These are phyloP conservation scores for Nothobranchius furzeri DNA, from an alignment of 2,113 vertebrate genomes.

Conservation along the genomic window DNA sequence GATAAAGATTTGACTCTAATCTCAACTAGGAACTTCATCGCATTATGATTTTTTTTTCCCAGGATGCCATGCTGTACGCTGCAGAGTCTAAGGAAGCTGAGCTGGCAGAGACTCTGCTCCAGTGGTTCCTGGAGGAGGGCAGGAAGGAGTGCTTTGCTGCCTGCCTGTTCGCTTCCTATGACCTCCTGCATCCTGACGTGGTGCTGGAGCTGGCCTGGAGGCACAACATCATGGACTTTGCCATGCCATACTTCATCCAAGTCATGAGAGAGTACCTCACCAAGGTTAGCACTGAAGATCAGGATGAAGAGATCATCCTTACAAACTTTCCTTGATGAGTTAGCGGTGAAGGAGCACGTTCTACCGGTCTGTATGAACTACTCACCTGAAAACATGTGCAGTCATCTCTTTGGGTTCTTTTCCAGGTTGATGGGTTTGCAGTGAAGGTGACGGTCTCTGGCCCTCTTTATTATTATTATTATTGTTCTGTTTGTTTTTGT, in stretches of 20 bases:
- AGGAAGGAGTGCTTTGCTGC: conserved; percentile 88
- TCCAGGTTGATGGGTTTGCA: conserved; percentile 88
- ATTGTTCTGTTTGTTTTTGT: conserved; percentile 72
- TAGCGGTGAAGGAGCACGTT: conserved; percentile 3
- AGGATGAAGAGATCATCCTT: not conserved
- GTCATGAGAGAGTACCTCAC: conserved; percentile 90
- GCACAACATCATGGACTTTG: conserved; percentile 87
- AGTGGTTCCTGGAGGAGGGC: conserved; percentile 91
- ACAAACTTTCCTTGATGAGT: too few species aligned
- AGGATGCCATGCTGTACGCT: conserved; percentile 91
- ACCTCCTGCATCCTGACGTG: conserved; percentile 87
- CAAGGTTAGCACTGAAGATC: conserved; percentile 79
- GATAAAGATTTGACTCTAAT: not conserved
- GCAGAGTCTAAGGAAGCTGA: conserved; percentile 88
- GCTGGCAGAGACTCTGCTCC: conserved; percentile 85
- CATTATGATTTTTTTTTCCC: conserved; percentile 12
- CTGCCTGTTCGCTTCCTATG: conserved; percentile 88
- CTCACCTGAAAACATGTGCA: conserved; percentile 54
- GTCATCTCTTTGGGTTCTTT: conserved; percentile 81
- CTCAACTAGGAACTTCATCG: not conserved
- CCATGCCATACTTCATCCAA: conserved; percentile 93
- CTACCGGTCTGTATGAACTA: conserved; percentile 25
- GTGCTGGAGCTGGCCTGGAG: conserved; percentile 91
- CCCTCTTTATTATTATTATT: conserved; percentile 71
- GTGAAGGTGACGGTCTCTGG: conserved; percentile 85